Percentiles rank a stretch among this genome's conserved stretches.
Conservation (phyloP, 2,113 vertebrate species). For the Gambusia holbrooki region DNA sequence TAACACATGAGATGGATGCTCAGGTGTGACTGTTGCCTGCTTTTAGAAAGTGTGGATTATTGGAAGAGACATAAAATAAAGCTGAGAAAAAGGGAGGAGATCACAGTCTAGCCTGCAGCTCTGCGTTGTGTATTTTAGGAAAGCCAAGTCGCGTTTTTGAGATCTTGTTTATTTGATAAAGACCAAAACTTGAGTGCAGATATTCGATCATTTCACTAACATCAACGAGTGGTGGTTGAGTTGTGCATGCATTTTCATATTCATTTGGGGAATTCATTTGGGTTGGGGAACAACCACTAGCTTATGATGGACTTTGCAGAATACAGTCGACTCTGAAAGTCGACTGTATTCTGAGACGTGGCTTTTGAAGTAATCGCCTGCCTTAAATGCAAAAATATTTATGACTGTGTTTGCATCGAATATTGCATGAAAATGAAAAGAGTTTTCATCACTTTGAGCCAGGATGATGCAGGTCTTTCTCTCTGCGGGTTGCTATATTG, state of each 20-base stretch:
- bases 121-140: background rate
- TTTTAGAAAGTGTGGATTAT: background rate
- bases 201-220: background rate
- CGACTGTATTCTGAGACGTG: background rate
- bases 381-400: background rate
- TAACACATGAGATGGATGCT: background rate
- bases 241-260: background rate
- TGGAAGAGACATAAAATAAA: background rate
- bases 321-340: no score
- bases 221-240: background rate
- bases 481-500: background rate
- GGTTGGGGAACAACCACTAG: no score
- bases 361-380: background rate
- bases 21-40: background rate
- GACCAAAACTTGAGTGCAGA: background rate
- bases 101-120: constrained; percentile 8
- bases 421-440: background rate
- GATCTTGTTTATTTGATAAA: background rate
- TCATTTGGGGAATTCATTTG: background rate
- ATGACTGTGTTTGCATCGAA: no score
- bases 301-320: no score
- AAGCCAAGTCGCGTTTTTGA: background rate
- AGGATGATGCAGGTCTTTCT: background rate
- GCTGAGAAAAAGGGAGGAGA: background rate
- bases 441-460: background rate